A percentile compares a stretch with the other conserved stretches of the same genome.
Evolutionary conservation across 2,797 vertebrate species (phyloP).

Genomic region (Tokudaia tokunoshimensis): DNA sequence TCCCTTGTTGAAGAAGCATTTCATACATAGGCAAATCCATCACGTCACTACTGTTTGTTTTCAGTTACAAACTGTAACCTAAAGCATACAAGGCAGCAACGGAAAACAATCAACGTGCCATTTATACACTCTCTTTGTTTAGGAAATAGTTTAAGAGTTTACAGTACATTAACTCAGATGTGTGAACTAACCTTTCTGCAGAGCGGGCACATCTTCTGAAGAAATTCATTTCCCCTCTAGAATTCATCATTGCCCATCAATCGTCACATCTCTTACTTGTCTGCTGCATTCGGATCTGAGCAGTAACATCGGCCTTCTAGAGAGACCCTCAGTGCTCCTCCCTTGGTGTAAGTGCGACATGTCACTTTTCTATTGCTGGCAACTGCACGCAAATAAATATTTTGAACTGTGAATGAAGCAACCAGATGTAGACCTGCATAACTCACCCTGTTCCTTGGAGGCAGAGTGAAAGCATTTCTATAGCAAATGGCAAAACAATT

Average conservation of each 20-base stretch:
- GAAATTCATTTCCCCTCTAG: neutral
- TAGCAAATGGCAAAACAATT: neutral
- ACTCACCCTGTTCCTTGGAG: conserved; percentile 7
- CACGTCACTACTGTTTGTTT: conserved; percentile 83
- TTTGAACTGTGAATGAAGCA: neutral
- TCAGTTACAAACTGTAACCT: conserved; percentile 80
- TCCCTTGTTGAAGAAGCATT: conserved; percentile 86
- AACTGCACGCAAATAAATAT: neutral
- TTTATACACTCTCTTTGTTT: conserved; percentile 75
- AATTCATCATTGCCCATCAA: conserved; percentile 18
- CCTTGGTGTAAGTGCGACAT: neutral
- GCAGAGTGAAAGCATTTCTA: neutral
- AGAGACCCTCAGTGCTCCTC: neutral
- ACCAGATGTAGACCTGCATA: neutral
- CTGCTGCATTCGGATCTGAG: conserved; percentile 10
- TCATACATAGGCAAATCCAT: conserved; percentile 87
- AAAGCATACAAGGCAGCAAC: conserved; percentile 75
- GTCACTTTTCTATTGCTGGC: neutral
- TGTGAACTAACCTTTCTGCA: conserved; percentile 77
- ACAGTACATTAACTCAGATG: conserved; percentile 76
- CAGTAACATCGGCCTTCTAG: neutral
- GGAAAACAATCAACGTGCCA: conserved; percentile 69
- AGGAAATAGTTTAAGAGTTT: conserved; percentile 73
- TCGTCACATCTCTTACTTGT: conserved; percentile 8
- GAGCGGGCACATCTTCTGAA: conserved; percentile 73